Percentiles rank a stretch among this genome's conserved stretches.
Evolutionary conservation across 2,113 vertebrate genomes (phyloP).

Genomic region (Aplodontia rufa): DNA sequence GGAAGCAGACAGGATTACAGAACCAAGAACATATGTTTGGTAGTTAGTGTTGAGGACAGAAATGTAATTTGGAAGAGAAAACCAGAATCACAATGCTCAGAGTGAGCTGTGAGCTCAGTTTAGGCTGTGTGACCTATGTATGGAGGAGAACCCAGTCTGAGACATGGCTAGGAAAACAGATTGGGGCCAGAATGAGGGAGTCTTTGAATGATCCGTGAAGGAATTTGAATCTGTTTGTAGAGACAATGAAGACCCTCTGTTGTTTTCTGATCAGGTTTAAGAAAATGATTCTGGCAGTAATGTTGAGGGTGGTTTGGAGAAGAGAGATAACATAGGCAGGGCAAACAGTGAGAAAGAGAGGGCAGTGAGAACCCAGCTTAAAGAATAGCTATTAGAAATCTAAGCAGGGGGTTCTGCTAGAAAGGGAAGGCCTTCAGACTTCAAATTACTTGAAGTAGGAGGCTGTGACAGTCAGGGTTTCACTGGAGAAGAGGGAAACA

Average conservation of each 20-base stretch:
- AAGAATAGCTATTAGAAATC: neutral
- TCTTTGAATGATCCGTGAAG: neutral
- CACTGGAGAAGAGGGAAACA: neutral
- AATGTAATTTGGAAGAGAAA: neutral
- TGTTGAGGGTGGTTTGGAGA: neutral
- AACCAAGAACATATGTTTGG: neutral
- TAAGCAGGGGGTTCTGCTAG: neutral
- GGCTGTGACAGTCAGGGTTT: neutral
- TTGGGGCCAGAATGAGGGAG: neutral
- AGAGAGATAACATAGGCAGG: neutral
- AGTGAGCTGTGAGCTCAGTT: neutral
- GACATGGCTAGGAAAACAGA: neutral
- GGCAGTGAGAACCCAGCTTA: neutral
- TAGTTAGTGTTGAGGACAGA: neutral
- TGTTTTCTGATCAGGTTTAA: constrained; percentile 4
- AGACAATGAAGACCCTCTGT: neutral
- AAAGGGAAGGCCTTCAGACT: neutral
- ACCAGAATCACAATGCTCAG: neutral
- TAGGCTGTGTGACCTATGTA: neutral
- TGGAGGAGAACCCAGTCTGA: neutral
- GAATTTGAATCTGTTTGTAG: neutral
- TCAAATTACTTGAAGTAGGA: neutral
- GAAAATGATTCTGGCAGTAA: neutral
- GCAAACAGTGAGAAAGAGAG: neutral
- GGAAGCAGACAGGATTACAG: neutral